Evolutionary conservation across 2,888 invertebrate species (phyloP).

Genomic region (Glyphotaelius pellucidus): DNA sequence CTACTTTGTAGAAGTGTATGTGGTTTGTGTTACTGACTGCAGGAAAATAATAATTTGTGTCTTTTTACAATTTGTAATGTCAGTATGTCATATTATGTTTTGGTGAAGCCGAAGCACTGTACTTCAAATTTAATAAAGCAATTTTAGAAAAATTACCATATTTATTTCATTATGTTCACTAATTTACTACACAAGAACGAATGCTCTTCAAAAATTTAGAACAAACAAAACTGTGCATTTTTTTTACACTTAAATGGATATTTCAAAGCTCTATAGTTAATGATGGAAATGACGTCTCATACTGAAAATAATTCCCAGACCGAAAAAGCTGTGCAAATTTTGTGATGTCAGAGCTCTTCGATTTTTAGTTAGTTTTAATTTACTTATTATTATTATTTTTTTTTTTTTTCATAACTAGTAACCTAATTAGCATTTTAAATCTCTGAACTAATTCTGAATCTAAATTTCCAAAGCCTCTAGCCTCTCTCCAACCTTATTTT

Average conservation of each 20-base stretch:
- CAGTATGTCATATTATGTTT: constrained; percentile 59
- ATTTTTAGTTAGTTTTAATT: no score
- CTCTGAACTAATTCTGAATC: no score
- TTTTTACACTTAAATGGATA: not conserved
- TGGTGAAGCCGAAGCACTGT: constrained; percentile 65
- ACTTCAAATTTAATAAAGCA: constrained; percentile 66
- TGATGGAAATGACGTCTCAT: not conserved
- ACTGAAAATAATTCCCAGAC: not conserved
- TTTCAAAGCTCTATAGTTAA: not conserved
- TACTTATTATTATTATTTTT: no score
- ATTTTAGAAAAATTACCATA: constrained; percentile 63
- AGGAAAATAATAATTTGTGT: constrained; percentile 60
- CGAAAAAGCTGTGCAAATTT: not conserved
- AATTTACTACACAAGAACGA: not conserved
- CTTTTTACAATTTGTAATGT: constrained; percentile 65
- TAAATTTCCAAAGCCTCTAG: no score
- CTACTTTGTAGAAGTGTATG: not conserved
- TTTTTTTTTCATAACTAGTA: no score
- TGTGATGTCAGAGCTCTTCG: not conserved
- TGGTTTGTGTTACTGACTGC: constrained; percentile 42
- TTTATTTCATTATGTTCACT: not conserved
- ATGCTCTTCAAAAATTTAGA: not conserved
- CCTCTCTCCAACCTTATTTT: no score
- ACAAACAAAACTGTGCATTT: not conserved
- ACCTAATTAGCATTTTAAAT: no score